Percentiles rank a stretch among this genome's conserved stretches.
Conservation (phyloP, 2,113 vertebrate genomes). For the Gallinago paraguaiae region DNA sequence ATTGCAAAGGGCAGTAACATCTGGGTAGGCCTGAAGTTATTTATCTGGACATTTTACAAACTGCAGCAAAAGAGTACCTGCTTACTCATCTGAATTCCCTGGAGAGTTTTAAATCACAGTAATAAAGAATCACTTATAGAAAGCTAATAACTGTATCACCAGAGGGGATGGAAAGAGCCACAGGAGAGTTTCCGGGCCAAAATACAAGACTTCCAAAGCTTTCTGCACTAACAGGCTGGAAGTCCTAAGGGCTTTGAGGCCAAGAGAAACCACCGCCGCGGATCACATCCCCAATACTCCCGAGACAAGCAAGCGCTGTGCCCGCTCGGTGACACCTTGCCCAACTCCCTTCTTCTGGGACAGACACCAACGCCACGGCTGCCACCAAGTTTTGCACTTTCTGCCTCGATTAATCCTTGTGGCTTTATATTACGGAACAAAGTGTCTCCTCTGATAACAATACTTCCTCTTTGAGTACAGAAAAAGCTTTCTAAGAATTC, state of each 20-base stretch:
- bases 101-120: slow-evolving; percentile 8
- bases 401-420: not conserved
- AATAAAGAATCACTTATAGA: slow-evolving; percentile 24
- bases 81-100: not conserved
- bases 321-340: rapidly evolving
- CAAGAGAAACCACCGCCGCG: not conserved
- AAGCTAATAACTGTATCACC: not conserved
- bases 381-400: not conserved
- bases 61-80: slow-evolving; percentile 5
- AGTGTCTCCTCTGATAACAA: not conserved
- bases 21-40: not conserved
- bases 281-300: rapidly evolving
- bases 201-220: not conserved
- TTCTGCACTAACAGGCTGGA: not conserved
- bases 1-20: not conserved
- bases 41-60: not conserved
- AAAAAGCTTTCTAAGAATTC: slow-evolving; percentile 12
- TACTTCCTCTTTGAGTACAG: not conserved
- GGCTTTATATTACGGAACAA: not conserved
- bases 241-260: not conserved
- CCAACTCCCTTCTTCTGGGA: rapidly evolving
- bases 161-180: not conserved
- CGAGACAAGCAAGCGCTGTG: rapidly evolving
- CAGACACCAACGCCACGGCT: rapidly evolving
- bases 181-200: not conserved